Percentiles rank a stretch among this genome's conserved stretches.
phyloP scores from a whole-genome alignment of 1,140 invertebrate species.

The Lepidostoma basale region DNA sequence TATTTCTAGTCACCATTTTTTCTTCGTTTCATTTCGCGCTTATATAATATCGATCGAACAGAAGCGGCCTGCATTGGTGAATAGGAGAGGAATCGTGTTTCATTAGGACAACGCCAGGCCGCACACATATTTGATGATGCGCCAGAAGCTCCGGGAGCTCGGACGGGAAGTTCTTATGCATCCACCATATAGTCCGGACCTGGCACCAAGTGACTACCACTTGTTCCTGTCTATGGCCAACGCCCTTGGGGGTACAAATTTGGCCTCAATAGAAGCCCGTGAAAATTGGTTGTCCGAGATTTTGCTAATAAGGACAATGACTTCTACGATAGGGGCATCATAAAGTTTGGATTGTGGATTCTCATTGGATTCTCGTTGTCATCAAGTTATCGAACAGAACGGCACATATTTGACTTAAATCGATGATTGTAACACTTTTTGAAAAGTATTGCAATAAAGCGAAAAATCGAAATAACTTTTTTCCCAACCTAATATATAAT shows the following conservation, averaged over 20 bases:
- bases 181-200: neutral
- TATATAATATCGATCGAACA: constrained; percentile 4
- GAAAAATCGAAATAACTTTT: too few species aligned
- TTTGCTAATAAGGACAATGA: too few species aligned
- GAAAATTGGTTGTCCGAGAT: neutral
- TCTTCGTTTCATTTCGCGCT: too few species aligned
- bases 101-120: constrained; percentile 4
- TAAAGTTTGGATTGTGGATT: too few species aligned
- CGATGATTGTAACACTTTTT: too few species aligned
- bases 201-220: neutral
- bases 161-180: neutral
- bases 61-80: neutral
- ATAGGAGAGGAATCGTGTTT: constrained; percentile 11
- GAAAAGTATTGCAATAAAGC: too few species aligned
- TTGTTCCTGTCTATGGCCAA: neutral
- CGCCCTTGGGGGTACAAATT: neutral
- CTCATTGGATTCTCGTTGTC: too few species aligned
- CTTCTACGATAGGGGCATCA: too few species aligned
- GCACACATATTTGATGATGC: constrained; percentile 5
- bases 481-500: too few species aligned
- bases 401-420: too few species aligned
- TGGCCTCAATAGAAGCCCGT: neutral
- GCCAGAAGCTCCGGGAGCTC: neutral
- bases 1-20: too few species aligned
- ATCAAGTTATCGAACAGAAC: too few species aligned